Evolutionary conservation across 2,113 vertebrate genomes (phyloP).

Genomic region (Dasyurus viverrinus): DNA sequence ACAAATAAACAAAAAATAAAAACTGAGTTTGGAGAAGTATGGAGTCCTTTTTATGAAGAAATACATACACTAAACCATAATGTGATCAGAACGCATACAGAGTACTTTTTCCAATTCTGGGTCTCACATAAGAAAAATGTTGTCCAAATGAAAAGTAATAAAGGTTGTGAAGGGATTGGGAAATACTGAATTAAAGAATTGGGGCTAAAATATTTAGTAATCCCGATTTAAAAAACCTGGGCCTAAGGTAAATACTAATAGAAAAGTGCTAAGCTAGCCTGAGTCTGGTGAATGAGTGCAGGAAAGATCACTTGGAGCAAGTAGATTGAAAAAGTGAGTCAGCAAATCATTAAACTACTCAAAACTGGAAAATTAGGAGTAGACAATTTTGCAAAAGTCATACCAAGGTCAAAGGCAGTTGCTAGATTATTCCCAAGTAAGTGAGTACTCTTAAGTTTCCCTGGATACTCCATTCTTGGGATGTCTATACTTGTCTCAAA

Average conservation of each 20-base stretch:
- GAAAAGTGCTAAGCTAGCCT: neutral
- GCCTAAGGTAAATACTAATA: neutral
- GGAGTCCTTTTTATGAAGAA: neutral
- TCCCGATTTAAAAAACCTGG: neutral
- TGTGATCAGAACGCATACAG: neutral
- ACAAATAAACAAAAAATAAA: neutral
- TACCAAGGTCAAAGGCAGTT: neutral
- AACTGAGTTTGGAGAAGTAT: neutral
- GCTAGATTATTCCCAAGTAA: neutral
- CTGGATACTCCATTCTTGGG: neutral
- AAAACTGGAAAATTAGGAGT: neutral
- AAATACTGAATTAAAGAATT: neutral
- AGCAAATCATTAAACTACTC: neutral
- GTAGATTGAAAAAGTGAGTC: neutral
- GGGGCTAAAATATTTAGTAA: neutral
- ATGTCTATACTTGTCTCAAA: neutral
- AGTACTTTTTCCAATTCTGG: neutral
- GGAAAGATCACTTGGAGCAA: neutral
- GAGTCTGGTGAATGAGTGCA: neutral
- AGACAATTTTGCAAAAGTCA: neutral
- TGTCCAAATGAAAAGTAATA: neutral
- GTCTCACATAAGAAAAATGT: neutral
- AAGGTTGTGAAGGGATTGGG: neutral
- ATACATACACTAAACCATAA: neutral
- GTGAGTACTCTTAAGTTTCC: neutral